Base-by-base conservation (phyloP, 2,888 invertebrate genomes). In the Lomographa bimaculata region DNA sequence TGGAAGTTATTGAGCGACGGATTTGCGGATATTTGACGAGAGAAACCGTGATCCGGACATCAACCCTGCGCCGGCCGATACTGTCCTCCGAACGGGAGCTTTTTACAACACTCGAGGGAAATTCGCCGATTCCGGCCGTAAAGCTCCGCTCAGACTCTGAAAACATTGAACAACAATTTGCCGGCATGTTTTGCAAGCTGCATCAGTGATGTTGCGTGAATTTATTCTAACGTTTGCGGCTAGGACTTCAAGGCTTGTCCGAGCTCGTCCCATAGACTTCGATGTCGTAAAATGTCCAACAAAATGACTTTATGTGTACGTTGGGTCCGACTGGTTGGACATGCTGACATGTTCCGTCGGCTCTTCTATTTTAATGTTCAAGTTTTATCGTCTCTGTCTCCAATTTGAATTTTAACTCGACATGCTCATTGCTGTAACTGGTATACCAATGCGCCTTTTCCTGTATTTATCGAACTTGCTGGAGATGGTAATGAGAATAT, bases 81-180 rank as follows among this genome's bases (percentile, higher is more conserved):
- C 60, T 69, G 71, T 74, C 68, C 69, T 66, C 73, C 69, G 73
- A 75, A 21, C 41, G 34, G 29, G 21, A 19, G 18, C 75, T 65
- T 76, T 79, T 80, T 83, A 87, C 71, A 70, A 66, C 74, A 74
- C 87, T 79, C 86, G 28, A 42, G 86, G 87, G 87, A 87, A 86
- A 86, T 87, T 71, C 73, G 55, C 64, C 74, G 78, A 84, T 79
- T 79, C 78, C 63, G 55, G 64, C 59, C 64, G 67, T 77, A 75
- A 77, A 76, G 69, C 63, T 57, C 56, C 58, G 64, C 69, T 61
- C 67, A 66, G 59, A 59, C 50, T 48, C 56, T 48, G 62, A 61
- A 60, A 66, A 71, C 72, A 71, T 72, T 71, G 71, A 72, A 73
- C 67, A 69, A 69, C 71, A 71, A 71, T 74, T 71, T 70, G 56